Evolutionary conservation across 2,113 vertebrate species (phyloP), one percentile per base, ranked within the genome.

Genomic region (Melanotaenia duboulayi): DNA sequence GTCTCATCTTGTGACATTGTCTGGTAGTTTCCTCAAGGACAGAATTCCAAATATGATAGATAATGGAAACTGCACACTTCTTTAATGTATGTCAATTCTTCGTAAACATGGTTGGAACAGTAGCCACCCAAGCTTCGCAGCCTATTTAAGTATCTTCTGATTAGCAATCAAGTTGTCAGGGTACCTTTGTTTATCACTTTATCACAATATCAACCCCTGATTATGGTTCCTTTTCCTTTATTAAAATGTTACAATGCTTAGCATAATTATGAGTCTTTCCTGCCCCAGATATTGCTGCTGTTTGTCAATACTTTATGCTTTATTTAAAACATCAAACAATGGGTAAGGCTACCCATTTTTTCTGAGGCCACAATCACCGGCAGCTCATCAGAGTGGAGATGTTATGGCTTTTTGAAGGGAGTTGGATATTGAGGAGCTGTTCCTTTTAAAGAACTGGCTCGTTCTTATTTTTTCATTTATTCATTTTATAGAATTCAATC

Each of bases 1-100:
- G 59, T 79, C 80, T 69, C 70, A 70, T 80, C 39, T 28, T 8
- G 35, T 68, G 81, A 77, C 71, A 72, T 84, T 86, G 74, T 84
- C 77, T 81, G 69, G 74, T 81, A 68, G 44, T 83, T 69, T 11
- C 4, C n/a, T 65, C 58, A 83, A 76, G 80, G 82, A 84, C 81
- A 37, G n/a, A 24, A 55, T 73, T 62, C 24, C 7, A 23, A 42
- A 68, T 44, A 71, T 56, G 17, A 81, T 8, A 1, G 48, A 72
- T 54, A 48, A 56, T 73, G 51, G 52, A 66, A 59, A 63, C 71
- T 62, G 58, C 22, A 16, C n/a, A 49, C 5, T 48, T 40, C 1
- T 39, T 57, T 63, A 11, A 73, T 60, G 10, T 73, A 70, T 39
- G 16, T 39, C 35, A 44, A 59, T 63, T 8, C 4, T 11, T 23